A percentile compares a stretch with the other conserved stretches of the same genome.
phyloP scores from a whole-genome alignment of 2,888 invertebrate species.

The Calameuta pallipes region DNA sequence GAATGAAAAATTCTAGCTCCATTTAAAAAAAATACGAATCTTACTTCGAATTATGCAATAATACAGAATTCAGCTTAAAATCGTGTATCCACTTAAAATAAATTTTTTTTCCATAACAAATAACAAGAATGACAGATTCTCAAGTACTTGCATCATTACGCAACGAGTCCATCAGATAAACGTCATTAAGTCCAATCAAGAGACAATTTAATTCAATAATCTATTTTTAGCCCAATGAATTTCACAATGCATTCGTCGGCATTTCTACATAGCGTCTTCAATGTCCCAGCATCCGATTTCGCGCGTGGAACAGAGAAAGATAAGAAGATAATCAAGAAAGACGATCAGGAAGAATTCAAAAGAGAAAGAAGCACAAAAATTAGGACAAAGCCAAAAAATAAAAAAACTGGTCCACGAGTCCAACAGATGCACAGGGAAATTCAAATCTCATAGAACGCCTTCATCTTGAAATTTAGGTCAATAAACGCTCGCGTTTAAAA shows the following conservation, averaged over 20 bases:
- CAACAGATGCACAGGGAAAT: background rate
- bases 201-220: slow-evolving; percentile 21
- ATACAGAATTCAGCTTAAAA: background rate
- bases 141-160: background rate
- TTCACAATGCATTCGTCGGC: background rate
- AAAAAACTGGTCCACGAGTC: background rate
- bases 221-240: slow-evolving; percentile 14
- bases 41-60: background rate
- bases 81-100: background rate
- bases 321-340: background rate
- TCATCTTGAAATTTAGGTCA: background rate
- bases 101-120: background rate
- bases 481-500: background rate
- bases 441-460: background rate
- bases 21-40: too few species aligned
- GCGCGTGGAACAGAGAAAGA: background rate
- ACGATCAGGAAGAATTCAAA: background rate
- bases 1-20: too few species aligned
- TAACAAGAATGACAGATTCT: background rate
- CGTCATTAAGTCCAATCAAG: slow-evolving; percentile 8
- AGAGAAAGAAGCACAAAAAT: background rate
- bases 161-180: background rate
- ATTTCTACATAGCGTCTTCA: background rate
- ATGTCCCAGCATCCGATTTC: background rate
- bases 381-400: background rate